phyloP scores from a whole-genome alignment of 2,797 vertebrate genomes.

The Rhadinocentrus ornatus region DNA sequence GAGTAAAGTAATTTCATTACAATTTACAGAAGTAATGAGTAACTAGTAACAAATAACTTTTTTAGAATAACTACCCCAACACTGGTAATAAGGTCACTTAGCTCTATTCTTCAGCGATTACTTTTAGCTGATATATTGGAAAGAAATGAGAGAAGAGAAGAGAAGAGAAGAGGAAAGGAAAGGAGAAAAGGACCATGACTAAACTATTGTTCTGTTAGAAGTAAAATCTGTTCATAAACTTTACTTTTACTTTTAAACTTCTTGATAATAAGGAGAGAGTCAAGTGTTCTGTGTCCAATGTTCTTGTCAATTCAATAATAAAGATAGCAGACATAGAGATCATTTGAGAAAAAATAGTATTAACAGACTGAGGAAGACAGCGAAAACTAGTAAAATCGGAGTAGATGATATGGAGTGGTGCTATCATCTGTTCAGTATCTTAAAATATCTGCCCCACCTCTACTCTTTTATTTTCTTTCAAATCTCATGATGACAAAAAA shows the following conservation, averaged over 20 bases:
- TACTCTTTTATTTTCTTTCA: neutral
- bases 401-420: neutral
- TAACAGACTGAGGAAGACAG: neutral
- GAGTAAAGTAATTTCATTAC: too few species aligned
- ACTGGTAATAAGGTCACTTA: too few species aligned
- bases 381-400: neutral
- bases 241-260: neutral
- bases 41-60: too few species aligned
- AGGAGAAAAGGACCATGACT: too few species aligned
- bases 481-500: constrained; percentile 7
- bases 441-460: constrained; percentile 22
- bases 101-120: neutral
- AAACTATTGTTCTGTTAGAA: neutral
- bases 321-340: neutral
- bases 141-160: too few species aligned
- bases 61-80: too few species aligned
- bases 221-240: neutral
- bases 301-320: neutral
- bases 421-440: constrained; percentile 13
- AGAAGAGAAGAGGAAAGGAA: too few species aligned
- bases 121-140: neutral
- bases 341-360: neutral
- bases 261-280: neutral
- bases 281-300: neutral
- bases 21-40: too few species aligned